Conservation (phyloP, 2,113 vertebrate species). For the Piprites chloris region DNA sequence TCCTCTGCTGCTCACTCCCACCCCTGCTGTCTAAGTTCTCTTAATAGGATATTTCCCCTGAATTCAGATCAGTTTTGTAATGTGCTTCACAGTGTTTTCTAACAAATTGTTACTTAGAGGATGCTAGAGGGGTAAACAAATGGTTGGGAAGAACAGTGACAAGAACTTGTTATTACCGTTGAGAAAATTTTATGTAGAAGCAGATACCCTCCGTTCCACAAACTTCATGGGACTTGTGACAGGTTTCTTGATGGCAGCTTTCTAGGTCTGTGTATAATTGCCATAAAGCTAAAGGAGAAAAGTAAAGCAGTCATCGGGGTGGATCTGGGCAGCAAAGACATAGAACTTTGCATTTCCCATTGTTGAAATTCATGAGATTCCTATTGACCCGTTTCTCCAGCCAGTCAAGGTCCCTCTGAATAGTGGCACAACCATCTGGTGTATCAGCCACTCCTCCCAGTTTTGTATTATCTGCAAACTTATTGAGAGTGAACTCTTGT, state of each 20-base stretch:
- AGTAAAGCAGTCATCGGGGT: not conserved
- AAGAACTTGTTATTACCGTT: not conserved
- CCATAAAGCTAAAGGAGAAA: not conserved
- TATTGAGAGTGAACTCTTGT: not conserved
- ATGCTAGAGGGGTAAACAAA: not conserved
- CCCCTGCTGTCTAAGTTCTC: not conserved
- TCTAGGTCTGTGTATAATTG: not conserved
- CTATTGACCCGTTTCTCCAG: not conserved
- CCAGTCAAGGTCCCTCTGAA: not conserved
- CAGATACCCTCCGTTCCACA: not conserved
- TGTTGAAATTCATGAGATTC: slow-evolving; percentile 42
- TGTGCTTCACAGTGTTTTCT: not conserved
- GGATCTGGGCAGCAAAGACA: not conserved
- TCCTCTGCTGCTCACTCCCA: not conserved
- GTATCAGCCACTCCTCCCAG: slow-evolving; percentile 11
- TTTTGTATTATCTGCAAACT: not conserved
- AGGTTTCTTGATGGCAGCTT: not conserved
- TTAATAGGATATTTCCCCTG: not conserved
- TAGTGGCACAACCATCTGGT: slow-evolving; percentile 31
- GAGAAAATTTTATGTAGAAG: not conserved
- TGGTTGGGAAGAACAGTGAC: not conserved
- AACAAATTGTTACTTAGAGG: not conserved
- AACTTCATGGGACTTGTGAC: not conserved
- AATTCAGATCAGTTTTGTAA: not conserved
- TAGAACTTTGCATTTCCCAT: slow-evolving; percentile 3